Evolutionary conservation across 2,113 vertebrate species (phyloP), one percentile per base, ranked within the genome.

Genomic region (Ameiurus melas): DNA sequence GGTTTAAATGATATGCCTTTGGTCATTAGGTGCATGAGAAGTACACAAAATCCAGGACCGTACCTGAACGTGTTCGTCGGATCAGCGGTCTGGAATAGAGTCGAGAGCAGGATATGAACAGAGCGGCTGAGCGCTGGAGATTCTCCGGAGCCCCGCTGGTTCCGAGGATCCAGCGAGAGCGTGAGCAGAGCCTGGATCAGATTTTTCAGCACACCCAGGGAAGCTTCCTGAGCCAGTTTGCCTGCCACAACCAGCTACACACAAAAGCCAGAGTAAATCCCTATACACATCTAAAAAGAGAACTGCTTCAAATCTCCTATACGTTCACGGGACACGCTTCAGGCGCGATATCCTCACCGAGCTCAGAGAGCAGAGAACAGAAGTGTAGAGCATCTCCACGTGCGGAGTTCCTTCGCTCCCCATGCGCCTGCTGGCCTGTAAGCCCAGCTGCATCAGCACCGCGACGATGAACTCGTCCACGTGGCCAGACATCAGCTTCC

Each of bases 391-490:
- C 87, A 97, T 98, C 92, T 97, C 96, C 89, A 98, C 97, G 81
- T 99, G 97, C 64, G 93, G 96, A 90, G 98, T 5, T 51, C 71
- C 98, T 90, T 99, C 98, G 81, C 98, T 97, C 9, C 97, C 97
- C 97, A 99, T 97, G 86, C 98, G 97, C 0, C 97, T 99, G 90
- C 97, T 98, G 93, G 98, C 97, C 92, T 98, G 97, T 10, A 99
- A 96, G 47, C 98, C 94, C 14, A 99, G 96, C 92, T 99, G 98
- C 98, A 99, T 98, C 91, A 99, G 96, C 0, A 96, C 98, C 33
- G 97, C 98, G 87, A 99, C 98, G 75, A 99, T 96, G 93, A 99
- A 99, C 87, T 99, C 98, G 89, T 99, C 98, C 2, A 99, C 99
- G 91, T 99, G 98, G 87, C 98, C 97, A 2, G 98, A 99, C 98